Base-by-base conservation (phyloP, 2,888 invertebrate genomes). In the Polydrusus pterygomalis region DNA sequence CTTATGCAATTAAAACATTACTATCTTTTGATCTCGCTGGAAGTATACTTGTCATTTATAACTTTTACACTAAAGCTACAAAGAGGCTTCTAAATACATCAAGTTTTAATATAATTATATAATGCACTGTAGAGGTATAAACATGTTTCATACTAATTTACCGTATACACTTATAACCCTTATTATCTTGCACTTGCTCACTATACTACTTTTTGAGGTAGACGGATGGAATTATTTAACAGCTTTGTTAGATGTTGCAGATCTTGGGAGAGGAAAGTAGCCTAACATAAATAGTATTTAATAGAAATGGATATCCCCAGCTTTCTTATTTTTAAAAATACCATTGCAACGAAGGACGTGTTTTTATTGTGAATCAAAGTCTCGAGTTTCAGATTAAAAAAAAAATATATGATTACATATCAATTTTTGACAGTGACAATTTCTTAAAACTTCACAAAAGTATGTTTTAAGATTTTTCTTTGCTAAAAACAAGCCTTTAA, bases 81-180 rank as follows among this genome's bases (percentile, higher is more conserved):
- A 56, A 70, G 72, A 75, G 67, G 75, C 75, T 56, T 71, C 75
- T 75, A 82, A 82, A 81, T 75, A 81, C 84, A 84, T 80, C 83
- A 83, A 85, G 81, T 82, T 80, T 78, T 77, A 73, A 78, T 82
- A 83, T 79, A 82, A 83, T 83, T 83, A 83, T 84, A 81, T 82
- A 75, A 84, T 84, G 85, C 85, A 84, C 84, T 84, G 82, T 81
- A 82, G 84, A 84, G 83, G 82, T 82, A 83, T 82, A 84, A 77
- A 77, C 74, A 68, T 62, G 71, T 74, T 74, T 74, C 74, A 81
- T 79, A 79, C 74, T 74, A 76, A 69, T 60, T 77, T 83, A 84
- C 87, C 87, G 87, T 87, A 87, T 87, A 87, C 87, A 86, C 81
- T 85, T 86, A 84, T 84, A 86, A 87, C 86, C 86, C 87, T 86